These are phyloP conservation scores for Zoanthus sociatus DNA, from an alignment of 92 coral and sea anemone genomes.

Conservation along the genomic window DNA sequence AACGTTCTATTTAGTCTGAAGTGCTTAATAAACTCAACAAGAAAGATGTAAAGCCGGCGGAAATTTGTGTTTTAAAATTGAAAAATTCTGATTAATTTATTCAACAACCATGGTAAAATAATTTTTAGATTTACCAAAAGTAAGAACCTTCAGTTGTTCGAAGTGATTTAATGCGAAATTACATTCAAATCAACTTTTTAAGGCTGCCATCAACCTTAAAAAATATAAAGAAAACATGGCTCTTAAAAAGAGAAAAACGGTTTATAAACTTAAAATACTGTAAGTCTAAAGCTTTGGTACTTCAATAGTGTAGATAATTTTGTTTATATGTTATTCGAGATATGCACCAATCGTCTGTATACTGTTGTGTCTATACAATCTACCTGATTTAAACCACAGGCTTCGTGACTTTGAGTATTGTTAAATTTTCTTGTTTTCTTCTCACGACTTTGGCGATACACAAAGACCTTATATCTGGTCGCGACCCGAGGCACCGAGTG, in stretches of 20 bases:
- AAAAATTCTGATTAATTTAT: neutral
- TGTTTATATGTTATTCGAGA: neutral
- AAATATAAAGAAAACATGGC: neutral
- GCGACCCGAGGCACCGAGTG: constrained; percentile 31
- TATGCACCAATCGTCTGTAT: neutral
- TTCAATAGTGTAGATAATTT: neutral
- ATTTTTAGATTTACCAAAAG: neutral
- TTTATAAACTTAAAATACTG: neutral
- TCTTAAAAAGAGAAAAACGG: neutral
- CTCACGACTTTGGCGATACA: constrained; percentile 73
- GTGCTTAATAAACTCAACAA: neutral
- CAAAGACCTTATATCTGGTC: constrained; percentile 58
- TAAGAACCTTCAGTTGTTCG: neutral
- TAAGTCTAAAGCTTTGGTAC: neutral
- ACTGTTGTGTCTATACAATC: neutral
- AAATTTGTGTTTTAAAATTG: neutral
- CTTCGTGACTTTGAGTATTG: constrained; percentile 50
- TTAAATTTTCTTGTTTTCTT: constrained; percentile 53
- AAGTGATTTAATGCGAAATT: neutral
- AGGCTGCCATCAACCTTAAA: too few species aligned
- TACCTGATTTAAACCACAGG: constrained; percentile 78
- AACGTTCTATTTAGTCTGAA: neutral
- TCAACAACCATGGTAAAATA: neutral
- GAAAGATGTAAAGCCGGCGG: neutral
- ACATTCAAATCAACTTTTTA: neutral